Evolutionary conservation across 2,113 vertebrate genomes (phyloP), one percentile per base, ranked within the genome.

Genomic region (Brienomyrus longianalis): DNA sequence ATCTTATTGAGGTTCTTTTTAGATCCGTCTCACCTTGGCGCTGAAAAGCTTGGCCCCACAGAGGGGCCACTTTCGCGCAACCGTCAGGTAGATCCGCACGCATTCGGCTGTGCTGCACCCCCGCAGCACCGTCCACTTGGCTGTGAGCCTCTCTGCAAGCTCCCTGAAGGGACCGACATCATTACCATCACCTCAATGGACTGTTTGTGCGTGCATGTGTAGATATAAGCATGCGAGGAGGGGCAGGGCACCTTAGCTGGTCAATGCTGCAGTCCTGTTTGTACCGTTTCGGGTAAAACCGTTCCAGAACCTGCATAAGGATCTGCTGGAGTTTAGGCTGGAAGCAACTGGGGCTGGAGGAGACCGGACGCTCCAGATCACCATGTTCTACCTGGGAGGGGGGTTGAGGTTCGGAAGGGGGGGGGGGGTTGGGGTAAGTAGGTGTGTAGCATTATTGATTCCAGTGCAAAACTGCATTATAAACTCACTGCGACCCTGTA

Each of bases 221-320:
- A 56, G 48, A 45, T 70, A 19, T 43, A 17, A 47, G 80, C 51
- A 35, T 59, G 59, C 39, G 13, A 15, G 39, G 87, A 3, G 17
- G 70, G 23, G 15, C 59, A 54, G 56, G 84, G 90, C 95, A 98
- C 97, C 96, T 96, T 91, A 97, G 95, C 93, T 97, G 96, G 70
- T 97, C 97, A 9, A 94, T 87, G 93, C 91, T 93, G 93, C 93
- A 95, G 88, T 96, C 96, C 93, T 96, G 96, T 92, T 96, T 97
- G 95, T 98, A 98, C 86, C 92, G 92, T 94, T 96, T 97, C 56
- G 97, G 97, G 91, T 97, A 98, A 93, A 97, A 98, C 45, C 97
- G 97, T 87, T 98, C 97, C 83, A 98, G 93, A 17, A 95, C 95
- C 91, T 97, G 97, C 89, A 96, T 94, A 48, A 98, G 96, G 92